Evolutionary conservation across 2,113 vertebrate genomes (phyloP).

Genomic region (Corythoichthys intestinalis): DNA sequence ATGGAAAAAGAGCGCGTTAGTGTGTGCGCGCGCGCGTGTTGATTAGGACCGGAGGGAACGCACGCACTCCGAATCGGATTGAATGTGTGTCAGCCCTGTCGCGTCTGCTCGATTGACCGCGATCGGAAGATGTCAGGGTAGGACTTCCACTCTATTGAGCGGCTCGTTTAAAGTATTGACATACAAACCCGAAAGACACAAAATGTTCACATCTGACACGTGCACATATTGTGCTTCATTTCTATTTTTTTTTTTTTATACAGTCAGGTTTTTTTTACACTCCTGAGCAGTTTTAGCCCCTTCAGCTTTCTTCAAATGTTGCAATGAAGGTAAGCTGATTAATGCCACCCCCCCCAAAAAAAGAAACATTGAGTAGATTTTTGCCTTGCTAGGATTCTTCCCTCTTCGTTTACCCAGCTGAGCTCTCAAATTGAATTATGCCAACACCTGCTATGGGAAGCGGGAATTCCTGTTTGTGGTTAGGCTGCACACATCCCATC

Average conservation of each 20-base stretch:
- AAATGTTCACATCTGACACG: constrained; percentile 41
- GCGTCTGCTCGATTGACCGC: constrained; percentile 64
- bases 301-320: constrained; percentile 12
- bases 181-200: constrained; percentile 35
- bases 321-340: constrained; percentile 4
- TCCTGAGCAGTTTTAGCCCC: not conserved
- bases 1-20: constrained; percentile 11
- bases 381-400: not conserved
- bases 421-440: constrained; percentile 4
- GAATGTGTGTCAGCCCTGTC: constrained; percentile 55
- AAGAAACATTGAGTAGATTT: not conserved
- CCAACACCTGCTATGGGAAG: constrained; percentile 1
- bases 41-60: constrained; percentile 3
- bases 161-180: constrained; percentile 64
- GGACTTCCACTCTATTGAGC: constrained; percentile 68
- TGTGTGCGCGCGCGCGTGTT: not conserved
- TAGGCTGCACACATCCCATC: constrained; percentile 24
- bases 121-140: constrained; percentile 62
- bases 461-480: constrained; percentile 17
- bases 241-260: constrained; percentile 17
- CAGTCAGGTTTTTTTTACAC: constrained; percentile 7
- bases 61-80: constrained; percentile 33
- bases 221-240: not conserved
- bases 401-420: not conserved
- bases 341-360: not conserved